phyloP scores from a whole-genome alignment of 1,140 invertebrate species.

The Planococcus citri region DNA sequence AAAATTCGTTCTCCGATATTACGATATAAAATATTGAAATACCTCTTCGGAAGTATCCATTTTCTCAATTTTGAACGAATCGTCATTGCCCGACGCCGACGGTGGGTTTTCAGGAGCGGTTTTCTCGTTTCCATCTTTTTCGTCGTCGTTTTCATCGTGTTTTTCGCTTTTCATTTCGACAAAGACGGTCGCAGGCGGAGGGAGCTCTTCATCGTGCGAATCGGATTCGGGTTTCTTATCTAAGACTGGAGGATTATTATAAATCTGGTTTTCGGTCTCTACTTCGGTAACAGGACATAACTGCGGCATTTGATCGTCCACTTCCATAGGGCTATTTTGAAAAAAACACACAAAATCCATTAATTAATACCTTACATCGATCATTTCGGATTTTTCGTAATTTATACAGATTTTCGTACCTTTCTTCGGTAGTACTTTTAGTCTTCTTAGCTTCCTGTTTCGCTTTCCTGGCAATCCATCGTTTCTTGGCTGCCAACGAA shows the following conservation, averaged over 20 bases:
- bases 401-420: background rate
- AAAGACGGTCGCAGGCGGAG: background rate
- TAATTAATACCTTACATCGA: too few species aligned
- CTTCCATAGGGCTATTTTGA: background rate
- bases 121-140: background rate
- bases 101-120: too few species aligned
- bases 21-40: too few species aligned
- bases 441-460: background rate
- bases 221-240: background rate
- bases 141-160: background rate
- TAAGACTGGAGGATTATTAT: slow-evolving; percentile 4
- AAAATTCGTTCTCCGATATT: too few species aligned
- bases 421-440: background rate
- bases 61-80: background rate
- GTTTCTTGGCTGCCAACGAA: slow-evolving; percentile 5
- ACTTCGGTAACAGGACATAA: background rate
- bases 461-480: background rate
- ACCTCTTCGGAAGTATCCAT: background rate
- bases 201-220: background rate
- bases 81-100: too few species aligned
- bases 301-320: slow-evolving; percentile 4
- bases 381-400: background rate
- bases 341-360: background rate
- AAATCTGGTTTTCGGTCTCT: background rate
- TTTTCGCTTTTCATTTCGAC: background rate